Evolutionary conservation across 1,140 invertebrate genomes (phyloP).

Genomic region (Trichonephila clavata): DNA sequence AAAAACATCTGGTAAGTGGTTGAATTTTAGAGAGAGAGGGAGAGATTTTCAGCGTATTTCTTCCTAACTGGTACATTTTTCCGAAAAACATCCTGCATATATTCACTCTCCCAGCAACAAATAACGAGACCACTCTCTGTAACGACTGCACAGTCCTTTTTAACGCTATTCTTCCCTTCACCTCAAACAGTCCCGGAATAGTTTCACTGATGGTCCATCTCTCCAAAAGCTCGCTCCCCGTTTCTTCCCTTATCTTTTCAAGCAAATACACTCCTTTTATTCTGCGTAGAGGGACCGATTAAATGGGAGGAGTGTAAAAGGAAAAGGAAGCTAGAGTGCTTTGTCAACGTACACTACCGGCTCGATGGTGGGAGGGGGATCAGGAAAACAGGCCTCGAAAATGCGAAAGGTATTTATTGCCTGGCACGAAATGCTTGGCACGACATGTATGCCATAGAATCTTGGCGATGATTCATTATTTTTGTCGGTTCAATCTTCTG

Average conservation of each 20-base stretch:
- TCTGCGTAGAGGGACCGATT: background rate
- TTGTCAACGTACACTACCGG: background rate
- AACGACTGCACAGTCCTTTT: too few relatives aligned
- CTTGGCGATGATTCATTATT: background rate
- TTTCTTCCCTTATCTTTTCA: background rate
- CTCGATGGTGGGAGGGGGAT: background rate
- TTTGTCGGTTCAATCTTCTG: background rate
- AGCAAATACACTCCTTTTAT: background rate
- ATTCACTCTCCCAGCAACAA: too few relatives aligned
- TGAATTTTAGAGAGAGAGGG: too few relatives aligned
- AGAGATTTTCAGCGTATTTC: too few relatives aligned
- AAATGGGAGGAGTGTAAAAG: background rate
- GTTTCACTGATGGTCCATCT: too few relatives aligned
- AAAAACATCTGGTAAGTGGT: too few relatives aligned
- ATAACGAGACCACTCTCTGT: too few relatives aligned
- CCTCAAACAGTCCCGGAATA: too few relatives aligned
- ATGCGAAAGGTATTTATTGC: background rate
- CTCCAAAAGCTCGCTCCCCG: too few relatives aligned
- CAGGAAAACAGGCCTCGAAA: background rate
- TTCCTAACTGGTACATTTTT: too few relatives aligned
- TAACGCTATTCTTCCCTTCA: too few relatives aligned
- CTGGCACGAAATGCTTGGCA: background rate
- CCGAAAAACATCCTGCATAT: too few relatives aligned
- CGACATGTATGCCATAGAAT: background rate
- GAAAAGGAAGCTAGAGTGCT: background rate